Evolutionary conservation across 1,140 invertebrate genomes (phyloP).

Genomic region (Odontomachus brunneus): DNA sequence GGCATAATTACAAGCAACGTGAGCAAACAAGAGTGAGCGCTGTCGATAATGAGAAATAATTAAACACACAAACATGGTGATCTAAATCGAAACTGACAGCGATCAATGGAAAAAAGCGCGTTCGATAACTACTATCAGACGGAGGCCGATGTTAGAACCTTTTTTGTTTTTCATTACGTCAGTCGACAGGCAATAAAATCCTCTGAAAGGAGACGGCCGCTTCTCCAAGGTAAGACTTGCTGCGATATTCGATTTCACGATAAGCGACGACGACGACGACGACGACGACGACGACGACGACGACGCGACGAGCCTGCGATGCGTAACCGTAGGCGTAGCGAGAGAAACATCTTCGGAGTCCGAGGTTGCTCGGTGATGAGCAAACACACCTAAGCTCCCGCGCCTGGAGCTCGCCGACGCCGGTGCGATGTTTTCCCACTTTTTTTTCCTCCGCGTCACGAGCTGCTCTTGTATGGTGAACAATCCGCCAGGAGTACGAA

Average conservation of each 20-base stretch:
- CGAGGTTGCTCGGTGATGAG: slow-evolving; percentile 50
- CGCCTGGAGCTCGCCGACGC: slow-evolving; percentile 27
- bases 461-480: slow-evolving; percentile 16
- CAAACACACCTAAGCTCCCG: slow-evolving; percentile 29
- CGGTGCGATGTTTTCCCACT: slow-evolving; percentile 31
- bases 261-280: slow-evolving; percentile 46
- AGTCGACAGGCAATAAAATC: slow-evolving; percentile 45
- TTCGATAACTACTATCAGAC: slow-evolving; percentile 19
- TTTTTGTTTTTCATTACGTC: slow-evolving; percentile 51
- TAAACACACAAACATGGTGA: not conserved
- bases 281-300: slow-evolving; percentile 36
- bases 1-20: not conserved
- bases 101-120: not conserved
- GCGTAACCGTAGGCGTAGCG: slow-evolving; percentile 58
- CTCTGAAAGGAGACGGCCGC: slow-evolving; percentile 23
- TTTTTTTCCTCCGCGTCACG: slow-evolving; percentile 12
- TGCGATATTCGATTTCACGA: slow-evolving; percentile 56
- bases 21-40: too few relatives aligned
- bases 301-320: slow-evolving; percentile 31
- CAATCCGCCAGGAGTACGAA: slow-evolving; percentile 7
- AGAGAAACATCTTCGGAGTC: slow-evolving; percentile 46
- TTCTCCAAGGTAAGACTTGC: slow-evolving; percentile 57
- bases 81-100: not conserved
- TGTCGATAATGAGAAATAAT: not conserved
- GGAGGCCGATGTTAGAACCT: slow-evolving; percentile 17